phyloP scores from a whole-genome alignment of 2,113 vertebrate genomes.

The Rhadina sibilatrix region DNA sequence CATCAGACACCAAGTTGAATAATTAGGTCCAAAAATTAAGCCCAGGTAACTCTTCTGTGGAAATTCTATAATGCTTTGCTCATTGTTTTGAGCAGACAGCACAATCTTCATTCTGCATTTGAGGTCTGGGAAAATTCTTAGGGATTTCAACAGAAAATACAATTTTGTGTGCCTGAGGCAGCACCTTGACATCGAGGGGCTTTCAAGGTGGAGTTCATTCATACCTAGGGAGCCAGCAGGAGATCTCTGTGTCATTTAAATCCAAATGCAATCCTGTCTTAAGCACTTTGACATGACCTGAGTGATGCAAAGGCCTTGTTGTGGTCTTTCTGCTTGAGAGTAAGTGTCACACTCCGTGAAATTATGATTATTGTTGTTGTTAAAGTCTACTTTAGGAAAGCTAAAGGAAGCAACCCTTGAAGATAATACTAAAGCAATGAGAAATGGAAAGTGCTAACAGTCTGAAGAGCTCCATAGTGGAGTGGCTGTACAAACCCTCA shows the following conservation, averaged over 20 bases:
- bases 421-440: background rate
- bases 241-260: background rate
- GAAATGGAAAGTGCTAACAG: background rate
- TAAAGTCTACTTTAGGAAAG: background rate
- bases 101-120: background rate
- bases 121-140: background rate
- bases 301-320: background rate
- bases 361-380: background rate
- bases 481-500: background rate
- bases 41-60: background rate
- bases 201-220: background rate
- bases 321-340: background rate
- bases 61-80: background rate
- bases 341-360: background rate
- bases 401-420: background rate
- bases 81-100: fast-evolving
- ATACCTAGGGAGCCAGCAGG: background rate
- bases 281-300: background rate
- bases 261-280: background rate
- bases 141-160: background rate
- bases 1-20: background rate
- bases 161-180: background rate
- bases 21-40: background rate
- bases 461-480: background rate
- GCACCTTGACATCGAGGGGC: fast-evolving